Base-by-base conservation (phyloP, 2,888 invertebrate species). In the Pterobdella sp. region DNA sequence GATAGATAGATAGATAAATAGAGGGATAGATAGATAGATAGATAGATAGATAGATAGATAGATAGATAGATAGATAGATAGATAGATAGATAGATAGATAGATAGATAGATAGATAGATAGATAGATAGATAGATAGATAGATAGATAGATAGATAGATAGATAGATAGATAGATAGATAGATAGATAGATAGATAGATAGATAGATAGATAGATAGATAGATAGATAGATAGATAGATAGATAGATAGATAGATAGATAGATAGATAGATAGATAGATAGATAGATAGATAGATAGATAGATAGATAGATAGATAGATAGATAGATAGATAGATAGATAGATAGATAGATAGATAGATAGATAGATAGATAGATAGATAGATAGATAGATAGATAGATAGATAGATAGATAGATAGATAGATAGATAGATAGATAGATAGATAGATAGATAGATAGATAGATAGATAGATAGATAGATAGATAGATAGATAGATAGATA, bases 221-320 rank as follows among this genome's bases (percentile, higher is more conserved):
- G 52, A 49, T 49, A n/a, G 52, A 49, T 49, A 49, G n/a, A 10
- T 18, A 49, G n/a, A 49, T 49, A 10, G n/a, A 49, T 49, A 49
- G 52, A 49, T 49, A 18, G 52, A 49, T 49, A 18, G 52, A 49
- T 49, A n/a, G 52, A 49, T 18, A 49, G 52, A 49, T 49, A 49
- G 52, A 49, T 49, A n/a, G n/a, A 49, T 49, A 49, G 14, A 49
- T 49, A n/a, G n/a, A 49, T 49, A 49, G 52, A 49, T 49, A n/a
- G 52, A 49, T 49, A 49, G 52, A 49, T n/a, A 18, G n/a, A 49
- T 49, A n/a, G 52, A 49, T 49, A 49, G 52, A 49, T 49, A n/a
- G 14, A 49, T 18, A n/a, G 52, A 10, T 49, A 49, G 52, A 49
- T 49, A 49, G 52, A 49, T 49, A 18, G 52, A 49, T 49, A 49